A percentile compares a stretch with the other conserved stretches of the same genome.
phyloP scores from a whole-genome alignment of 2,888 invertebrate species.

The Phengaris arion region DNA sequence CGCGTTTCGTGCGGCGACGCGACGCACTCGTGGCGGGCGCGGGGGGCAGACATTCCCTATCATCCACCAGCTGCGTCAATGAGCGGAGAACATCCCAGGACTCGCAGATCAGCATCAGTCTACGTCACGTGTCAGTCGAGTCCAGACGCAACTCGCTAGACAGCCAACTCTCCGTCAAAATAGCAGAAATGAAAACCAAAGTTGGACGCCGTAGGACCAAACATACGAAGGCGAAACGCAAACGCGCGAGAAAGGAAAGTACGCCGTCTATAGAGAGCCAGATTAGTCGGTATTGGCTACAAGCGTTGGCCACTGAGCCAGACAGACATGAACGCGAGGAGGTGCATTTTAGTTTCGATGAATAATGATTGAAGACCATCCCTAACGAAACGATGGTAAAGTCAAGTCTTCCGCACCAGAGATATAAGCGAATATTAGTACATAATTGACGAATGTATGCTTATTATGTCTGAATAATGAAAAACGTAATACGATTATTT shows the following conservation, averaged over 20 bases:
- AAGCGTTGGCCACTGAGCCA: slow-evolving; percentile 73
- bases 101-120: slow-evolving; percentile 87
- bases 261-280: slow-evolving; percentile 91
- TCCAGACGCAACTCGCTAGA: slow-evolving; percentile 92
- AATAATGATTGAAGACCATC: background rate
- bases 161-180: slow-evolving; percentile 91
- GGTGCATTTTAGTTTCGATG: slow-evolving; percentile 71
- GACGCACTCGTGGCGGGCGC: slow-evolving; percentile 85
- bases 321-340: slow-evolving; percentile 70
- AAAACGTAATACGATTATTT: background rate
- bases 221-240: slow-evolving; percentile 65
- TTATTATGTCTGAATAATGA: background rate
- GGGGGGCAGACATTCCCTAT: slow-evolving; percentile 69
- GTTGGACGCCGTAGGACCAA: slow-evolving; percentile 75
- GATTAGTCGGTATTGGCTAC: slow-evolving; percentile 83
- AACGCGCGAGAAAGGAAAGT: slow-evolving; percentile 81
- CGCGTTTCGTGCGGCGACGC: slow-evolving; percentile 90
- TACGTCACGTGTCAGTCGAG: slow-evolving; percentile 90
- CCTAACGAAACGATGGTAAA: background rate
- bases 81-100: slow-evolving; percentile 82
- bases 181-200: slow-evolving; percentile 90
- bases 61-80: slow-evolving; percentile 66
- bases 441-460: background rate
- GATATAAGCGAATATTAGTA: background rate
- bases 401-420: background rate